Evolutionary conservation across 2,113 vertebrate genomes (phyloP).

Genomic region (Platysternon megacephalum): DNA sequence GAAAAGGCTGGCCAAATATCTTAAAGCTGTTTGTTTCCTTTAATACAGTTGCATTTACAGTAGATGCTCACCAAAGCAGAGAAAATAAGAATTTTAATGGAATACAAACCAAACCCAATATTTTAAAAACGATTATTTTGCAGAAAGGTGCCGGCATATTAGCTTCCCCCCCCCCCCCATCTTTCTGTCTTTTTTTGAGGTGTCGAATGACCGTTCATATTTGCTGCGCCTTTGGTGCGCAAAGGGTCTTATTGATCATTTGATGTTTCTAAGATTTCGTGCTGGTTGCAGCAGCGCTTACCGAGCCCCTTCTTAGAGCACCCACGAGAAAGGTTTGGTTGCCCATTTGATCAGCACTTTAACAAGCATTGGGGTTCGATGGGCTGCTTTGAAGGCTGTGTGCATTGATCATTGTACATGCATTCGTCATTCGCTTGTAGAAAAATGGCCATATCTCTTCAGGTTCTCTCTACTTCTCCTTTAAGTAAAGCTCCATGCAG

Average conservation of each 20-base stretch:
- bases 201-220: neutral
- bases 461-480: neutral
- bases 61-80: neutral
- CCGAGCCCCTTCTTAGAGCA: neutral
- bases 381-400: accelerated
- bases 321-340: neutral
- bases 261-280: neutral
- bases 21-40: neutral
- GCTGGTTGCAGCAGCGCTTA: neutral
- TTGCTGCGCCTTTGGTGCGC: neutral
- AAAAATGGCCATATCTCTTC: neutral
- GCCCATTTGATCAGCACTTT: neutral
- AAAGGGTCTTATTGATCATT: neutral
- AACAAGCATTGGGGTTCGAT: neutral
- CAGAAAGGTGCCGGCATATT: neutral
- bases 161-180: neutral
- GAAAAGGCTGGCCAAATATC: neutral
- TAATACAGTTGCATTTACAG: neutral
- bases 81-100: neutral
- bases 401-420: neutral
- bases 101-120: neutral
- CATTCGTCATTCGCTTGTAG: neutral
- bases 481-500: neutral
- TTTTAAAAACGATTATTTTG: no score
- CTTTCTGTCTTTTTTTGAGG: neutral